Base-by-base conservation (phyloP, 2,797 vertebrate species). In the Molossus molossus region DNA sequence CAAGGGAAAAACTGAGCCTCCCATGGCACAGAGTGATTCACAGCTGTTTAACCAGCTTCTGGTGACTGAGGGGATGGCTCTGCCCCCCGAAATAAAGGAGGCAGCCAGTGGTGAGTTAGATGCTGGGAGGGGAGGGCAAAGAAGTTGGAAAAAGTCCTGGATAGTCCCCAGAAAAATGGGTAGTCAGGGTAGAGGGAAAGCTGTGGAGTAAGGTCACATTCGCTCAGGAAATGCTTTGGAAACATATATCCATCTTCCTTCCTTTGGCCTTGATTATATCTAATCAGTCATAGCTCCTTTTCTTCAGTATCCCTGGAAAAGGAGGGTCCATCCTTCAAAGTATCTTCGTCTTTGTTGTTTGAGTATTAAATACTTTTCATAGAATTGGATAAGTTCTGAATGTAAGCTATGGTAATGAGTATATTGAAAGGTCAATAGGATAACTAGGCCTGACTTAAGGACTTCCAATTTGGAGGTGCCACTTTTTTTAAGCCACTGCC, bases 1-100 rank as follows among this genome's bases (percentile, higher is more conserved):
- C 37, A 87, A 84, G 77, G 70, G 67, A 9, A 94, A 88, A 81
- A 27, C 84, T 3, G 87, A 79, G 76, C 53, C 72, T 1, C 91
- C 3, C 0, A 53, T 4, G 1, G 87, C 70, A 5, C 97, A 97
- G 92, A 98, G 98, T 0, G 98, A 98, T 77, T 97, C 96, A 0
- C 96, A 98, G 85, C 98, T 99, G 9, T 98, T 99, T 91, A 98
- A 97, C 0, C 99, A 99, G 97, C 98, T 99, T 50, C 98, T 99
- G 0, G 97, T 97, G 25, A 98, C 98, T 76, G 99, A 99, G 88
- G 98, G 99, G 67, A 98, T 99, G 94, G 92, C 93, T 29, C 98
- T 99, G 57, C 98, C 99, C 0, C 98, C 98, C 0, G 98, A 98
- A 91, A 91, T 98, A 18, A 99, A 99, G 96, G 99, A 99, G 94